Evolutionary conservation across 1,140 invertebrate genomes (phyloP), one percentile per base, ranked within the genome.

Genomic region (Brachionus paranguensis): DNA sequence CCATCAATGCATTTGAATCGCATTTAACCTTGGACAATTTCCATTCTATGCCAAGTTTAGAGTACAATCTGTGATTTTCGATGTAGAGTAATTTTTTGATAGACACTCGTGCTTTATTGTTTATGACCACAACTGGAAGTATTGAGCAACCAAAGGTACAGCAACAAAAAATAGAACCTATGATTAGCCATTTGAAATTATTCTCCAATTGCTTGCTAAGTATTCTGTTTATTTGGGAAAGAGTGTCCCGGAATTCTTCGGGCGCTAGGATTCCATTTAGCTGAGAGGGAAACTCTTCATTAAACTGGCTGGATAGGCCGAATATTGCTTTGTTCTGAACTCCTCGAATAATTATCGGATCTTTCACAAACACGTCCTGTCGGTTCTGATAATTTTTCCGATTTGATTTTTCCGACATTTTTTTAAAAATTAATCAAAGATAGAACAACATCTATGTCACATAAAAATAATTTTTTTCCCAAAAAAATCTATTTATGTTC

Each of bases 111-210:
- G 81, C 60, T 37, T 68, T 68, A 53, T 83, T 83, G 53, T 83
- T 83, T 6, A 83, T 33, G 12, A 64, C 53, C n/a, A 83, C 68
- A 0, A 83, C 81, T 41, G 81, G 81, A 17, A 68, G 27, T 33
- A 83, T 45, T 70, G 81, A 83, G 53, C 60, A 68, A 53, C 81
- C 81, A 68, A 83, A 37, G 27, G 81, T 83, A 72, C 81, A 83
- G 45, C 81, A 83, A 70, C 81, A 83, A 83, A 68, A 83, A 20
- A 83, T 55, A 47, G 60, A 83, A 70, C 81, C 81, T 45, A 68
- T 64, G 33, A 83, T 50, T 53, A 83, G 53, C 81, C 81, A 83
- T 72, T 83, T 83, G 53, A 83, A 83, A 83, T 55, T 68, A 27
- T 83, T 83, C n/a, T 53, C 43, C 11, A 83, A 41, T 41, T 83